Evolutionary conservation across 2,888 invertebrate genomes (phyloP).

Genomic region (Lissocephala sabroskyi): DNA sequence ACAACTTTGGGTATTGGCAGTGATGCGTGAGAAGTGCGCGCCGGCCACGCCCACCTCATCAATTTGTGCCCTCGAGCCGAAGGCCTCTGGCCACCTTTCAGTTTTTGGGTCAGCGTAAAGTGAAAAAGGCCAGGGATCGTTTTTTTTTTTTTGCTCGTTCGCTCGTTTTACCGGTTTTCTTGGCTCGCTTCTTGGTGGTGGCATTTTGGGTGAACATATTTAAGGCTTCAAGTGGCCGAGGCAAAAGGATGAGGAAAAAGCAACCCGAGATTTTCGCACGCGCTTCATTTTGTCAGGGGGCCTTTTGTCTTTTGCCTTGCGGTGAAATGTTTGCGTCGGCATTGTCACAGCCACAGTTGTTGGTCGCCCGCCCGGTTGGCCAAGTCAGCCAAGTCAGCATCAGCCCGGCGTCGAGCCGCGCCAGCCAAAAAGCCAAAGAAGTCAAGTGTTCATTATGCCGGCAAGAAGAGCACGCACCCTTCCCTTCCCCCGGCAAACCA

Average conservation of each 20-base stretch:
- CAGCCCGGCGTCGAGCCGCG: conserved; percentile 5
- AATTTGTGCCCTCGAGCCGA: not conserved
- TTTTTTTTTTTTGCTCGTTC: no score
- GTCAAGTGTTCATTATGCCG: conserved; percentile 51
- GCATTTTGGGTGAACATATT: no score
- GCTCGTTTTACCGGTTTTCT: no score
- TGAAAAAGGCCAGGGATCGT: not conserved
- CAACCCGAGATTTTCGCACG: not conserved
- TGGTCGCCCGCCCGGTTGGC: no score
- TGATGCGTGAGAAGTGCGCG: not conserved
- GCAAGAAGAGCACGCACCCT: conserved; percentile 15
- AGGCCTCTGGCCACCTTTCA: not conserved
- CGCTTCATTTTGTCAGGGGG: conserved; percentile 27
- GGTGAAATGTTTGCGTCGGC: conserved; percentile 6
- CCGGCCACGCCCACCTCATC: not conserved
- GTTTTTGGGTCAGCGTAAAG: not conserved
- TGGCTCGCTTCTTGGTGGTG: no score
- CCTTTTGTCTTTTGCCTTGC: conserved; percentile 22
- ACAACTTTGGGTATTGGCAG: conserved; percentile 10
- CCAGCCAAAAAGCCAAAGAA: conserved; percentile 35
- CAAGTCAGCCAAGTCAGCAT: conserved; percentile 13
- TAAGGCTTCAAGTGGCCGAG: no score
- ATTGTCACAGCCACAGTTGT: conserved; percentile 27
- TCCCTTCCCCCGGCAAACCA: no score
- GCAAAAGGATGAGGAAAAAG: no score